Percentiles rank a stretch among this genome's conserved stretches.
Conservation (phyloP, 2,113 vertebrate genomes). For the Petrocephalus microphthalmus region DNA sequence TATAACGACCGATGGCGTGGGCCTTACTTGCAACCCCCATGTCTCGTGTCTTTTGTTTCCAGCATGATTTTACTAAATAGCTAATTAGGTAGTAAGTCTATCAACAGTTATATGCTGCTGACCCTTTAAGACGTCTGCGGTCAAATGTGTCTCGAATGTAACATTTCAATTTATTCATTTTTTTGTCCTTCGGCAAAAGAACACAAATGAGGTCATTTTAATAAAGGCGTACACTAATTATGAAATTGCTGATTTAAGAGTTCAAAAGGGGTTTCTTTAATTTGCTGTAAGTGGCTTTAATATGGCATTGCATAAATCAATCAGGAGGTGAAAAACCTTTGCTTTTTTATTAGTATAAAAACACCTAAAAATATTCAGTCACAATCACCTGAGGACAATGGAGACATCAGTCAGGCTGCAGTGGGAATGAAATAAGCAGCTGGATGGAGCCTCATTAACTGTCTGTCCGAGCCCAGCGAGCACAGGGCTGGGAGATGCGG, state of each 20-base stretch:
- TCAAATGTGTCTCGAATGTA: not conserved
- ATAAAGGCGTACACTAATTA: not conserved
- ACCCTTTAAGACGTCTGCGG: not conserved
- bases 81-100: not conserved
- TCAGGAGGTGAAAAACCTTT: not conserved
- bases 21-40: not conserved
- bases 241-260: not conserved
- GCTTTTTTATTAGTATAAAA: not conserved
- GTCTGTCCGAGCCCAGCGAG: not conserved
- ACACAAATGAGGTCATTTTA: not conserved
- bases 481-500: not conserved
- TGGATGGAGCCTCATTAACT: not conserved
- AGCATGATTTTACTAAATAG: not conserved
- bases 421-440: not conserved
- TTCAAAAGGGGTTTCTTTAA: not conserved
- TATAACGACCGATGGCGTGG: not conserved
- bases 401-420: not conserved
- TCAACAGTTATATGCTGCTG: not conserved
- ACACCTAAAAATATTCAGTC: not conserved
- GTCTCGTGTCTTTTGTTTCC: not conserved
- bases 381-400: not conserved
- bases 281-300: not conserved
- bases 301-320: not conserved
- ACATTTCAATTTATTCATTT: not conserved
- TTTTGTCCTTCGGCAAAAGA: not conserved